Base-by-base conservation (phyloP, 2,888 invertebrate genomes). In the Cerceris ruficornis region DNA sequence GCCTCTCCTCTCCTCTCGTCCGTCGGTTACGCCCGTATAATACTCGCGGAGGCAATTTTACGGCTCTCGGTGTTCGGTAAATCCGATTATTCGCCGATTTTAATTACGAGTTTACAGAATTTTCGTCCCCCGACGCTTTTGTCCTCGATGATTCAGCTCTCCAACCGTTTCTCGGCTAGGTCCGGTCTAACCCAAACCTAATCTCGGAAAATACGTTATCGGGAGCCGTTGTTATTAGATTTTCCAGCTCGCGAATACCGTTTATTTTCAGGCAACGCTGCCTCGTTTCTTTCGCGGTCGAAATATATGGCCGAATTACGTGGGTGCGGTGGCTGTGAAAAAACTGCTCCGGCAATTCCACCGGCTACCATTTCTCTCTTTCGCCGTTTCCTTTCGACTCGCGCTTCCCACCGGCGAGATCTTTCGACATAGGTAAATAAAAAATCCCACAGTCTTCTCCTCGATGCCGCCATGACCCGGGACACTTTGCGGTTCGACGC, bases 61-160 rank as follows among this genome's bases (percentile, higher is more conserved):
- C n/a, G 49, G 17, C 11, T 28, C 28, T 50, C n/a, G 17, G 11
- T 14, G n/a, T 6, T 2, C 11, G 9, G 14, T 59, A 75, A 69
- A 77, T 77, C 65, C 43, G 65, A 60, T 77, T 65, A 64, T 60
- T 64, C 41, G 54, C 39, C 64, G 65, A 69, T 75, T 77, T 58
- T 77, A 77, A 69, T 77, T 77, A 69, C 75, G 68, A 68, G 58
- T 74, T 76, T 64, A 62, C 75, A 62, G 41, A 67, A 46, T 50
- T 42, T 74, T 17, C 43, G 50, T 50, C 6, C 1, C 9, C 11
- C 6, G 9, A 5, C 46, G 46, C 9, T 46, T 46, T 46, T 8
- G 52, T 28, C 4, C 28, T 28, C 28, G 28, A 28, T 28, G 28
- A 28, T 28, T 28, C 28, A 28, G 28, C 28, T 28, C 28, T 28